Percentiles rank a stretch among this genome's conserved stretches.
These are phyloP conservation scores for Knipowitschia caucasica DNA, from an alignment of 2,797 vertebrate species.

Conservation along the genomic window DNA sequence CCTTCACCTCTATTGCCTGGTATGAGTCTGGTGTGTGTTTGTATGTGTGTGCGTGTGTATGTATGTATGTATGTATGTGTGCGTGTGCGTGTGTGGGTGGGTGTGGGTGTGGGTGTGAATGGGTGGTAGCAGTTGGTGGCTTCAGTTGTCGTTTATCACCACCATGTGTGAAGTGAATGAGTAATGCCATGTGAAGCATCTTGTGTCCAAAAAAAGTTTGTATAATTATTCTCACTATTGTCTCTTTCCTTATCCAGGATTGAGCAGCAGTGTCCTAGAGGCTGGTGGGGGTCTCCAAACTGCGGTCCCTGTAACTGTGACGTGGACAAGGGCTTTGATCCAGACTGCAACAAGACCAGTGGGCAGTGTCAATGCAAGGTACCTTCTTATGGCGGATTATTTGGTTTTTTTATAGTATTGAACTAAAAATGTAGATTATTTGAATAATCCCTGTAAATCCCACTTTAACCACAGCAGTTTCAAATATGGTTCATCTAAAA, in stretches of 20 bases:
- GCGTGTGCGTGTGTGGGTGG: no score
- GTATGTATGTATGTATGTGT: no score
- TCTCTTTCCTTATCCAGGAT: constrained; percentile 70
- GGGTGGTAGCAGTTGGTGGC: no score
- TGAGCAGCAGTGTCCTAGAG: constrained; percentile 94
- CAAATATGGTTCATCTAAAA: constrained; percentile 1
- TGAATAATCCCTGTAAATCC: background rate
- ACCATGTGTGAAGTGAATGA: no score
- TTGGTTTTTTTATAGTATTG: background rate
- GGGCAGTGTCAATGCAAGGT: constrained; percentile 98
- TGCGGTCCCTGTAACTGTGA: constrained; percentile 97
- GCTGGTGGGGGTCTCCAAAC: constrained; percentile 95
- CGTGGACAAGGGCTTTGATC: constrained; percentile 89
- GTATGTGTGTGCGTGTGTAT: no score
- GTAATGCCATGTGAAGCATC: no score
- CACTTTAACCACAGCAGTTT: background rate
- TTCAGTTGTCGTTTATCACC: no score
- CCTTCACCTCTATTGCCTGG: no score
- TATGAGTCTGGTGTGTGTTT: no score
- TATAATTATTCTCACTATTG: constrained; percentile 2
- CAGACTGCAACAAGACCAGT: constrained; percentile 93
- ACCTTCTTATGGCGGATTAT: constrained; percentile 19
- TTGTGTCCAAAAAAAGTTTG: no score
- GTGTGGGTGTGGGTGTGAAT: no score
- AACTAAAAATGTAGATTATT: background rate